Evolutionary conservation across 2,888 invertebrate species (phyloP).

Genomic region (Abscondita cerata): DNA sequence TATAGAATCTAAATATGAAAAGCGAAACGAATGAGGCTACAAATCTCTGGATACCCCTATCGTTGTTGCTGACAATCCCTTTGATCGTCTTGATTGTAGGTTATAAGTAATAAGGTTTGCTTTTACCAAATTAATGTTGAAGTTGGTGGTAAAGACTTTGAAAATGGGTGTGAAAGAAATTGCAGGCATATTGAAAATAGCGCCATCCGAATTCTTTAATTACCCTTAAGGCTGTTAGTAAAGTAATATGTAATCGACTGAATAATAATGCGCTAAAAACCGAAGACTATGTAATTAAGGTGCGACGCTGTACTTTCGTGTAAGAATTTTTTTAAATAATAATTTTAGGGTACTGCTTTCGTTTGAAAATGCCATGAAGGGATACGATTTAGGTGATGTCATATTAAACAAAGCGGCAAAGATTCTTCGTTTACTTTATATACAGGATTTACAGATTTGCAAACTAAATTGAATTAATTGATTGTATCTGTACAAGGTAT

Average conservation of each 20-base stretch:
- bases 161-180: conserved; percentile 80
- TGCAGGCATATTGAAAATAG: conserved; percentile 79
- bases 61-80: conserved; percentile 79
- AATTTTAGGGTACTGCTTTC: conserved; percentile 72
- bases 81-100: conserved; percentile 89
- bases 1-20: conserved; percentile 74
- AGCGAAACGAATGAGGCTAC: conserved; percentile 69
- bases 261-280: conserved; percentile 66
- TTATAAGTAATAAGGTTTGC: too few relatives aligned
- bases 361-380: conserved; percentile 70
- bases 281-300: conserved; percentile 60
- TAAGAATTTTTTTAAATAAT: too few relatives aligned
- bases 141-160: conserved; percentile 86
- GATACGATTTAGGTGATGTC: conserved; percentile 71
- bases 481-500: conserved; percentile 91
- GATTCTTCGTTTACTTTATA: conserved; percentile 79
- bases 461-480: conserved; percentile 92
- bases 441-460: conserved; percentile 86
- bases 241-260: conserved; percentile 66
- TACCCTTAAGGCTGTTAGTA: conserved; percentile 73
- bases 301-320: too few relatives aligned
- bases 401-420: conserved; percentile 76
- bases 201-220: conserved; percentile 83
- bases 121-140: too few relatives aligned
- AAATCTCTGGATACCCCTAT: conserved; percentile 69